Base-by-base conservation (phyloP, 1,140 invertebrate species). In the Lithobius niger region DNA sequence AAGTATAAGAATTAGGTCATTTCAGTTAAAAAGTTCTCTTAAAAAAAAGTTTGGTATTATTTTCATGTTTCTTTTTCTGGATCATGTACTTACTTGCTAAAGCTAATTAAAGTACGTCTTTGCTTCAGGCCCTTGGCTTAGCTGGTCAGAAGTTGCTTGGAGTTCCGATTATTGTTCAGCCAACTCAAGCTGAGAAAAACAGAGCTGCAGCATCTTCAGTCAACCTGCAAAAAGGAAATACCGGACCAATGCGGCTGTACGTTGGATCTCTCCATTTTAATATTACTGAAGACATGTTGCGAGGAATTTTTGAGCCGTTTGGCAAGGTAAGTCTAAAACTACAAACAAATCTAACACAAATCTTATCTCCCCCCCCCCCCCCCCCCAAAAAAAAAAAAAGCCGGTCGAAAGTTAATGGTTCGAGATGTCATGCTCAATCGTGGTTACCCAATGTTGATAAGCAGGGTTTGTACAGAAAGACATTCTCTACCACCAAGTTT, bases 281-380 rank as follows among this genome's bases (percentile, higher is more conserved):
- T 67, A 99, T 99, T 52, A 98, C 91, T 18, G 95, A 99, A 75
- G 95, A 99, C 55, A 99, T 99, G 97, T 74, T 99, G 21, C 73
- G 84, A 60, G 91, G 91, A 25, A 98, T 99, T 57, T 99, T 99
- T 75, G 96, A 99, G 73, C 96, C 97, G 1, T 99, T 99, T 75
- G 97, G 97, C 52, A 94, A 94, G 63, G 73, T 77, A 61, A 61
- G 64, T 44, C n/a, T n/a, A n/a, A n/a, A n/a, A n/a, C n/a, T n/a
- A n/a, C n/a, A n/a, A n/a, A n/a, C n/a, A n/a, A n/a, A n/a, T n/a
- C n/a, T n/a, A n/a, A n/a, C n/a, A n/a, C n/a, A n/a, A n/a, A n/a
- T n/a, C n/a, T n/a, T n/a, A n/a, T n/a, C n/a, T n/a, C n/a, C n/a
- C n/a, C n/a, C n/a, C n/a, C n/a, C n/a, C n/a, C n/a, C n/a, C n/a